Evolutionary conservation across 2,797 vertebrate genomes (phyloP).

Genomic region (Silurus lanzhouensis): DNA sequence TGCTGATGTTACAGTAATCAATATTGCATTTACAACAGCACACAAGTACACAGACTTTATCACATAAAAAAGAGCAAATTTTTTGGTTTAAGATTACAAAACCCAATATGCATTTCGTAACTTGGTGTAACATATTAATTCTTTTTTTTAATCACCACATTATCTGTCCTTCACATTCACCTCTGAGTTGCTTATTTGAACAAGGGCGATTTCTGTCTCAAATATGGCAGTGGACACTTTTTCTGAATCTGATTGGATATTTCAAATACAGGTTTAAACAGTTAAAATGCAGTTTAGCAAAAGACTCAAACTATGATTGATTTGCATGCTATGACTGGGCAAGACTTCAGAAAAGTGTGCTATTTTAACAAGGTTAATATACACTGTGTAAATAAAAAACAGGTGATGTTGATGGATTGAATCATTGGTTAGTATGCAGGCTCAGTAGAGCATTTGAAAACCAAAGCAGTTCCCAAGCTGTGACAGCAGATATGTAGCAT

Average conservation of each 20-base stretch:
- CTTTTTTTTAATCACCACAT: no score
- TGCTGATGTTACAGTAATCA: no score
- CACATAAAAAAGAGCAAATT: no score
- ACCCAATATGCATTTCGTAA: no score
- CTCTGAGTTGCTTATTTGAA: not conserved
- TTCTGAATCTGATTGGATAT: not conserved
- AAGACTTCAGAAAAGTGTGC: not conserved
- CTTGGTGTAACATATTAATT: no score
- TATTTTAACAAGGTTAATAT: not conserved
- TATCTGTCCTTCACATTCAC: not conserved
- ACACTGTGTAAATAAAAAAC: not conserved
- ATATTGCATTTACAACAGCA: no score
- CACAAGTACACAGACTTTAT: no score
- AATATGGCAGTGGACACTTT: no score
- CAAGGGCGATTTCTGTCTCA: no score
- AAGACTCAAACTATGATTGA: not conserved
- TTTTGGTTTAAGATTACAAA: no score
- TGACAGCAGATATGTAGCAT: not conserved
- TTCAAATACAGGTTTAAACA: not conserved
- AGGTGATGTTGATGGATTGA: not conserved
- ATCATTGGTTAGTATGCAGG: not conserved
- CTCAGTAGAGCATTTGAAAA: not conserved
- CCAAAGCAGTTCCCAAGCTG: not conserved
- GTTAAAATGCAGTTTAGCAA: not conserved
- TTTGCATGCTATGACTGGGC: not conserved